Evolutionary conservation across 2,113 vertebrate genomes (phyloP).

Genomic region (Notothenia rossii): DNA sequence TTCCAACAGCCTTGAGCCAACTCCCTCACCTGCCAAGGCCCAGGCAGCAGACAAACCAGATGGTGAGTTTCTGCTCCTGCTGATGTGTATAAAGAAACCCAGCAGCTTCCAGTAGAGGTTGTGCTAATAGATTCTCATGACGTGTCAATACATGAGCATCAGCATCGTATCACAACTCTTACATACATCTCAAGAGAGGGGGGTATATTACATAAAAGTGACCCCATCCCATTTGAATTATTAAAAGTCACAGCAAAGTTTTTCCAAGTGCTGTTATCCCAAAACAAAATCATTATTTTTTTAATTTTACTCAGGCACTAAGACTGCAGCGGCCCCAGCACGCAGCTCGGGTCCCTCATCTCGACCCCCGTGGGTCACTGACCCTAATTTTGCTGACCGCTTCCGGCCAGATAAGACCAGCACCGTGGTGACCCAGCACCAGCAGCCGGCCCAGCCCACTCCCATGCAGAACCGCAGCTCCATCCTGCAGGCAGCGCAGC

Average conservation of each 20-base stretch:
- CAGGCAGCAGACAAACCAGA: slow-evolving; percentile 81
- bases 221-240: background rate
- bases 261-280: background rate
- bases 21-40: slow-evolving; percentile 76
- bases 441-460: slow-evolving; percentile 91
- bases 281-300: slow-evolving; percentile 8
- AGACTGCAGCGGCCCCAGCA: slow-evolving; percentile 48
- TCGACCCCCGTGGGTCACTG: slow-evolving; percentile 96
- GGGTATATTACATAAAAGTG: slow-evolving; percentile 22
- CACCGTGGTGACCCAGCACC: slow-evolving; percentile 95
- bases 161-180: slow-evolving; percentile 4
- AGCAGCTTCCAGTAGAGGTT: slow-evolving; percentile 54
- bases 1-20: slow-evolving; percentile 79
- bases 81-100: slow-evolving; percentile 53
- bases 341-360: slow-evolving; percentile 78
- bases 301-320: slow-evolving; percentile 61
- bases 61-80: slow-evolving; percentile 73
- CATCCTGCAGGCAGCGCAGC: slow-evolving; percentile 95
- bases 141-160: slow-evolving; percentile 55
- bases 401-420: slow-evolving; percentile 95
- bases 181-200: slow-evolving; percentile 12
- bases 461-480: slow-evolving; percentile 97
- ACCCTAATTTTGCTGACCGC: slow-evolving; percentile 92
- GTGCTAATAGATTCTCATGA: slow-evolving; percentile 68
- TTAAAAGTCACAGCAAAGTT: slow-evolving; percentile 33